Evolutionary conservation across 2,797 vertebrate genomes (phyloP).

Genomic region (Alectoris magna): DNA sequence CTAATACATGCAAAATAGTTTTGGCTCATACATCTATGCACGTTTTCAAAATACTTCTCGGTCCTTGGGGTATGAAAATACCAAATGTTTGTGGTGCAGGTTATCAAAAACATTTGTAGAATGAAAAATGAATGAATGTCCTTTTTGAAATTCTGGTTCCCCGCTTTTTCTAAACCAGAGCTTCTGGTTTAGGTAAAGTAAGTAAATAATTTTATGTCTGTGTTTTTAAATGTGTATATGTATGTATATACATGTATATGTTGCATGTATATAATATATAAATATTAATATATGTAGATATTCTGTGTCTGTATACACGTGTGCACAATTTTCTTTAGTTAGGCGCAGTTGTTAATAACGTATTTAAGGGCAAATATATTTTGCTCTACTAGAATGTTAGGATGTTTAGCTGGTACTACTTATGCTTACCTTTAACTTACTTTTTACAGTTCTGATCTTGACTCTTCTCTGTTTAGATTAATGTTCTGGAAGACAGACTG

Average conservation of each 20-base stretch:
- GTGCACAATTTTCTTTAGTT: neutral
- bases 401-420: neutral
- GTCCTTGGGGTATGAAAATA: neutral
- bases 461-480: slow-evolving; percentile 84
- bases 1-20: neutral
- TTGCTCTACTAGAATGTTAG: neutral
- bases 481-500: slow-evolving; percentile 91
- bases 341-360: neutral
- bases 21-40: neutral
- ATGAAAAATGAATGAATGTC: neutral
- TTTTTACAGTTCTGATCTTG: neutral
- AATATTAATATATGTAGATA: neutral
- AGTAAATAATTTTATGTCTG: neutral
- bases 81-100: neutral
- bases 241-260: neutral
- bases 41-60: neutral
- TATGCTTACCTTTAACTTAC: neutral
- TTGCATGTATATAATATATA: neutral
- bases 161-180: neutral
- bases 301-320: neutral
- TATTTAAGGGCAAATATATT: neutral
- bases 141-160: neutral
- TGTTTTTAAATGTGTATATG: neutral
- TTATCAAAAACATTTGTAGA: neutral
- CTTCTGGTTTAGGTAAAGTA: neutral